phyloP scores from a whole-genome alignment of 2,113 vertebrate genomes.

The Hyperopisus bebe region DNA sequence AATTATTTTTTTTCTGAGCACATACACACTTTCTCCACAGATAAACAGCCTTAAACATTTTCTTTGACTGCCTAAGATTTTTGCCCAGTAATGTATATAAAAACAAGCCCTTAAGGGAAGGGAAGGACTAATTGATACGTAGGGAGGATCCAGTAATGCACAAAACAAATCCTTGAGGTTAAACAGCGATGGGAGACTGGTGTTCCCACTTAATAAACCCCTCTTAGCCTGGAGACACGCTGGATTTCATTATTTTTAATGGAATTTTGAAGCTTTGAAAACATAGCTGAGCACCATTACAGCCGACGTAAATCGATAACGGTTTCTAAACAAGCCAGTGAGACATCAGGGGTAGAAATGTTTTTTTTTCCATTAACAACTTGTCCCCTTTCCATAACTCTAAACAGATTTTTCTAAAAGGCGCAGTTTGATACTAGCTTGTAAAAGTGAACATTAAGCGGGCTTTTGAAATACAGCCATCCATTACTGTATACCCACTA shows the following conservation, averaged over 20 bases:
- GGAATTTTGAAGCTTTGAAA: neutral
- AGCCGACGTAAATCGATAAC: neutral
- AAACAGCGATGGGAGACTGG: neutral
- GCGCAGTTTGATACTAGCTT: neutral
- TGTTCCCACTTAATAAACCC: neutral
- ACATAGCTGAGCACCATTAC: neutral
- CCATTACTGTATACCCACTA: neutral
- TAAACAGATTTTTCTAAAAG: neutral
- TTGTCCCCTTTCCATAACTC: neutral
- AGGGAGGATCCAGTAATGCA: neutral
- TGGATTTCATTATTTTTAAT: slow-evolving; percentile 20
- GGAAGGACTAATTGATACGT: neutral
- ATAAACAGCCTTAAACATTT: neutral
- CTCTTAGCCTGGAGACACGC: neutral
- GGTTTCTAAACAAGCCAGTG: neutral
- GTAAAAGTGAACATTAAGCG: neutral
- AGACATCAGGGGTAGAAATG: neutral
- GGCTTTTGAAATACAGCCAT: neutral
- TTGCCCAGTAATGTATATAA: neutral
- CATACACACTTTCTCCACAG: neutral
- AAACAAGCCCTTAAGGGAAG: neutral
- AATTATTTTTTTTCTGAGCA: neutral
- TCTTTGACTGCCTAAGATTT: neutral
- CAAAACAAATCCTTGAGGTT: neutral
- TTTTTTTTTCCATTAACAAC: neutral